phyloP scores from a whole-genome alignment of 2,888 invertebrate genomes.

The Furcula furcula region DNA sequence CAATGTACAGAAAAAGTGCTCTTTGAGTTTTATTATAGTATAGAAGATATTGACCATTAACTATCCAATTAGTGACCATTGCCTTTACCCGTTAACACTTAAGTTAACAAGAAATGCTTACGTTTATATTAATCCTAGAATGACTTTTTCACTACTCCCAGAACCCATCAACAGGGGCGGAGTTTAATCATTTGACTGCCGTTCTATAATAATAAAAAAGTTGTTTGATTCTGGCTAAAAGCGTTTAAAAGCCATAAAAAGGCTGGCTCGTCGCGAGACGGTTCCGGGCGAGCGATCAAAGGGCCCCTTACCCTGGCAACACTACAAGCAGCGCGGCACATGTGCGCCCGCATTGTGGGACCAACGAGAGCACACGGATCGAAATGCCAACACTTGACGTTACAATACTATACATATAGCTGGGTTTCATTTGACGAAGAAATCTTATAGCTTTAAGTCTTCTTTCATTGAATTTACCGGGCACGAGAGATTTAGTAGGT shows the following conservation, averaged over 20 bases:
- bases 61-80: too few species aligned
- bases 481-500: too few species aligned
- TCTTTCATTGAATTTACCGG: too few species aligned
- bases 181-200: constrained; percentile 24
- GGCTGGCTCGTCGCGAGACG: constrained; percentile 21
- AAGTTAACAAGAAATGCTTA: constrained; percentile 2
- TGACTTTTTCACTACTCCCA: constrained; percentile 16
- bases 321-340: constrained; percentile 10
- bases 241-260: constrained; percentile 43
- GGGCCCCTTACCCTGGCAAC: constrained; percentile 13
- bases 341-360: neutral
- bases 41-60: too few species aligned
- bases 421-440: too few species aligned
- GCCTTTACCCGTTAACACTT: too few species aligned
- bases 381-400: neutral
- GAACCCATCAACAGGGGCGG: constrained; percentile 11
- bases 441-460: too few species aligned
- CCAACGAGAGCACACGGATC: neutral
- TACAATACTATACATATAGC: too few species aligned
- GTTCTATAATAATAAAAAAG: constrained; percentile 19
- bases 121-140: constrained; percentile 7
- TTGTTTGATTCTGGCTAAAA: constrained; percentile 25
- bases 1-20: too few species aligned
- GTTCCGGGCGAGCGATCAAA: constrained; percentile 52
- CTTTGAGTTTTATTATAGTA: too few species aligned